Base-by-base conservation (phyloP, 2,888 invertebrate species). In the Cerceris rybyensis region DNA sequence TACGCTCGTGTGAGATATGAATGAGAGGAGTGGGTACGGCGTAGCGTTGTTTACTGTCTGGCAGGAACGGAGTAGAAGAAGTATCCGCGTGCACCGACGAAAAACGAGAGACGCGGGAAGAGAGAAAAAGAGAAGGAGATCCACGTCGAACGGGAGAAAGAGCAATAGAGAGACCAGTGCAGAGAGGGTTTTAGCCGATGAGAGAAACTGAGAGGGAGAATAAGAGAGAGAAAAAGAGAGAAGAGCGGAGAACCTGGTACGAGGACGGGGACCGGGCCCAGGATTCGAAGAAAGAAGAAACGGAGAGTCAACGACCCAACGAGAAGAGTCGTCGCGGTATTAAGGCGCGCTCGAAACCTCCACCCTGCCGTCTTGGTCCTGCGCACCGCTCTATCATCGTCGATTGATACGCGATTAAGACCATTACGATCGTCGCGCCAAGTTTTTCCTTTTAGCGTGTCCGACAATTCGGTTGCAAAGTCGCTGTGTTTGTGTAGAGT, bases 221-320 rank as follows among this genome's bases (percentile, higher is more conserved):
- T 77, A 82, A 83, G 81, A 74, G 81, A 70, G 72, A 63, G 78
- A n/a, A n/a, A n/a, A n/a, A 77, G 80, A 61, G 63, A 64, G 41
- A 65, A 72, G 65, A 78, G 78, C 81, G 85, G 81, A 74, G 81
- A 70, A 80, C 78, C 79, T 82, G 85, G 81, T 82, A 84, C 76
- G 86, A 83, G 87, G 79, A 84, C 80, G 81, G 84, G 86, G 86
- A 85, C 82, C 82, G 82, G 88, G 78, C 88, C 84, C 87, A 87
- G 89, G 88, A 90, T 90, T 90, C 89, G 89, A 89, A 88, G 90
- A 90, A 91, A 89, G 88, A 88, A 91, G 90, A 90, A 90, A 89
- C 87, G 84, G 83, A 87, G 88, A 90, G 91, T 90, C 90, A 91
- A 91, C 86, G 91, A 90, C 91, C 91, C 83, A 87, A 85, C 86